Conservation (phyloP, 2,888 invertebrate genomes). For the Synergus japonicus region DNA sequence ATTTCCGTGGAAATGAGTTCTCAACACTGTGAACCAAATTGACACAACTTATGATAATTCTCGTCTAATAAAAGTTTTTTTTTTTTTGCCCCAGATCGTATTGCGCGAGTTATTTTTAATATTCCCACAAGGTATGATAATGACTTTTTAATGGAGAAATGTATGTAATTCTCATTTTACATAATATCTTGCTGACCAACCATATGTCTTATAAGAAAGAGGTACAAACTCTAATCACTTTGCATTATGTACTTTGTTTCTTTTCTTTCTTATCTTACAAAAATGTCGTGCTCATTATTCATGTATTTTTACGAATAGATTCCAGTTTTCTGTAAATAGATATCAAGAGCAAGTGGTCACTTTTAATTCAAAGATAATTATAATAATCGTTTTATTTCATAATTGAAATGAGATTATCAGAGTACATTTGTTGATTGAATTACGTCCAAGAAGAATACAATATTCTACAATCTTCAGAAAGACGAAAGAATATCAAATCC, state of each 20-base stretch:
- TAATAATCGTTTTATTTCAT: constrained; percentile 25
- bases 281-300: constrained; percentile 1
- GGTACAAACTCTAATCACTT: constrained; percentile 12
- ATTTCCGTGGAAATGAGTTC: not conserved
- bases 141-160: not conserved
- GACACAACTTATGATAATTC: constrained; percentile 11
- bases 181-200: not conserved
- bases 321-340: constrained; percentile 19
- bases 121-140: not conserved
- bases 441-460: not conserved
- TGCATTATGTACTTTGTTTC: constrained; percentile 9
- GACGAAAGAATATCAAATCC: not conserved
- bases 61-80: not conserved
- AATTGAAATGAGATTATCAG: not conserved
- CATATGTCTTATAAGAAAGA: not conserved
- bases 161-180: not conserved
- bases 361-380: constrained; percentile 3
- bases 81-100: not conserved
- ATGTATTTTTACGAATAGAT: constrained; percentile 3
- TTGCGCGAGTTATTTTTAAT: not conserved
- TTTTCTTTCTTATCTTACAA: not conserved
- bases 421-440: not conserved
- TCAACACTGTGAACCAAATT: not conserved
- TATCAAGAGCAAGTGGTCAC: constrained; percentile 4
- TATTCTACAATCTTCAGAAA: not conserved